A percentile compares a stretch with the other conserved stretches of the same genome.
phyloP scores from a whole-genome alignment of 1,140 invertebrate genomes.

The Caenorhabditis briggsae region DNA sequence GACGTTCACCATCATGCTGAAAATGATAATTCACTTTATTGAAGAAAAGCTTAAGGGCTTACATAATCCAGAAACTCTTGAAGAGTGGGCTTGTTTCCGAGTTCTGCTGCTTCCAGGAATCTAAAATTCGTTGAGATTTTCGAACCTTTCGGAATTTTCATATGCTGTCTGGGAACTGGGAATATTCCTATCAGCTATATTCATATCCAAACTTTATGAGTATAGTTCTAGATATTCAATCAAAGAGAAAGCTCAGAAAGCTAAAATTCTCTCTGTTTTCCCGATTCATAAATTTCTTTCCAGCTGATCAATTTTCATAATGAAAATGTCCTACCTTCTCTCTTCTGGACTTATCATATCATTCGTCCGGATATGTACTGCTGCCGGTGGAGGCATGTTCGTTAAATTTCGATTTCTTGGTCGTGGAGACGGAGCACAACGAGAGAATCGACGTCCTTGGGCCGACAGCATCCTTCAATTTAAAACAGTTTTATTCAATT shows the following conservation, averaged over 20 bases:
- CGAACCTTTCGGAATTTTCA: no score
- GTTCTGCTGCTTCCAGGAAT: constrained; percentile 81
- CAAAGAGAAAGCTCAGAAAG: no score
- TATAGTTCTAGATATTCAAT: no score
- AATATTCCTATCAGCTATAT: no score
- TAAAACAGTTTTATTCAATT: constrained; percentile 41
- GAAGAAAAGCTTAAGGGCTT: not conserved
- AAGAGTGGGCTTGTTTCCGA: constrained; percentile 81
- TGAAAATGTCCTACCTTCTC: constrained; percentile 71
- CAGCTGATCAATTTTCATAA: not conserved
- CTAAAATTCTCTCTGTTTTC: no score
- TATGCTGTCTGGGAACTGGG: no score
- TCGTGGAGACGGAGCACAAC: constrained; percentile 62
- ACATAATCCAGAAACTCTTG: constrained; percentile 79
- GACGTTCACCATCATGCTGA: constrained; percentile 63
- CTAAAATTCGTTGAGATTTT: constrained; percentile 40
- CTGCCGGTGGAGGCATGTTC: constrained; percentile 65
- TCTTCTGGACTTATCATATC: constrained; percentile 75
- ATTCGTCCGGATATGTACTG: constrained; percentile 66
- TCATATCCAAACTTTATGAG: no score
- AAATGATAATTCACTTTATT: constrained; percentile 35
- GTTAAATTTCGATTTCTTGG: constrained; percentile 62
- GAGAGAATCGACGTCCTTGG: constrained; percentile 53
- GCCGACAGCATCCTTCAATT: constrained; percentile 61
- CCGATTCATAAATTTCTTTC: no score